Conservation (phyloP, 2,888 invertebrate species). For the Scaeva pyrastri region DNA sequence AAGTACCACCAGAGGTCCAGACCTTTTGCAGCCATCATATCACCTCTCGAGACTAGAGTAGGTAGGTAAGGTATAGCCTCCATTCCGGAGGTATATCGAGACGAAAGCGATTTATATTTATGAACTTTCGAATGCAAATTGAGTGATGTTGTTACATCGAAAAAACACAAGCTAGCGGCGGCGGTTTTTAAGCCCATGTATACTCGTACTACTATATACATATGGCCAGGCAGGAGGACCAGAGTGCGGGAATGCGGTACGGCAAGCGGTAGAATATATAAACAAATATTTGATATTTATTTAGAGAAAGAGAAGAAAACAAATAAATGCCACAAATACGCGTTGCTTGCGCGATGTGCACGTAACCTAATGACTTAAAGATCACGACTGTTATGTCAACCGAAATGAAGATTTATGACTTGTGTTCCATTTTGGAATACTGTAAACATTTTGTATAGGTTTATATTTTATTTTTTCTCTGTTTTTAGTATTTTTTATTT, state of each 20-base stretch:
- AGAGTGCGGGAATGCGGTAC: neutral
- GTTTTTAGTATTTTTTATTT: slow-evolving; percentile 6
- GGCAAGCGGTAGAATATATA: slow-evolving; percentile 35
- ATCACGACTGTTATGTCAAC: slow-evolving; percentile 71
- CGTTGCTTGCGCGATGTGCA: slow-evolving; percentile 59
- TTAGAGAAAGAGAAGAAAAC: slow-evolving; percentile 60
- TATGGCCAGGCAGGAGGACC: neutral
- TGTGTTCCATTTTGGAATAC: slow-evolving; percentile 50
- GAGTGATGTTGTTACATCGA: slow-evolving; percentile 71
- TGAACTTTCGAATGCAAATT: slow-evolving; percentile 79
- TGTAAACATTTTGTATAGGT: slow-evolving; percentile 39
- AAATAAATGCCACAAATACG: slow-evolving; percentile 70
- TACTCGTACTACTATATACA: too few relatives aligned
- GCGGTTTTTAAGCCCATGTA: neutral
- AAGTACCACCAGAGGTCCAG: slow-evolving; percentile 70
- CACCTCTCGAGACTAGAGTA: slow-evolving; percentile 30
- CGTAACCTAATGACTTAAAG: slow-evolving; percentile 71
- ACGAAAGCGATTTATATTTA: slow-evolving; percentile 81
- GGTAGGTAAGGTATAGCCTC: slow-evolving; percentile 79
- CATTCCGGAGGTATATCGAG: slow-evolving; percentile 85
- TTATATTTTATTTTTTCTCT: neutral
- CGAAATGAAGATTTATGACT: slow-evolving; percentile 69
- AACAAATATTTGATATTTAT: slow-evolving; percentile 75
- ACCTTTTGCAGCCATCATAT: slow-evolving; percentile 62
- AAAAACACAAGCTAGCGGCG: slow-evolving; percentile 15